These are phyloP conservation scores for Pachyuromys duprasi DNA, from an alignment of 2,797 vertebrate species.

Conservation along the genomic window DNA sequence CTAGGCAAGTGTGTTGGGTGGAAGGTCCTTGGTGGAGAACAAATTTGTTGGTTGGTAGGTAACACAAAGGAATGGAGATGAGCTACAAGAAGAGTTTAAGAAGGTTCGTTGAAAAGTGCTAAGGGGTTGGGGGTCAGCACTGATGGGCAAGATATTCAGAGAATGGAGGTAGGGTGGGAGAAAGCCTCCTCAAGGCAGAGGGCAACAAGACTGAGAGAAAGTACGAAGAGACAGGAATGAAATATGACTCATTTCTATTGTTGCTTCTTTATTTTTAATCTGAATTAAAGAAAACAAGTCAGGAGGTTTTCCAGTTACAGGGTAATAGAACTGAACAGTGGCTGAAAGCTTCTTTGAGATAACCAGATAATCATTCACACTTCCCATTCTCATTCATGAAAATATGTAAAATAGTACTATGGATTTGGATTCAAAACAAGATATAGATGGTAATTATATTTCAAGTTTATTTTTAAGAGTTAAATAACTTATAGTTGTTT, in stretches of 20 bases:
- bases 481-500: background rate
- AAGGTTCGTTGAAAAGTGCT: background rate
- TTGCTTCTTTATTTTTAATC: background rate
- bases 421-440: slow-evolving; percentile 38
- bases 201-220: background rate
- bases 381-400: background rate
- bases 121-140: background rate
- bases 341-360: background rate
- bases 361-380: background rate
- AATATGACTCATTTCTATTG: background rate
- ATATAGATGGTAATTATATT: slow-evolving; percentile 3
- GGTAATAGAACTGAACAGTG: background rate
- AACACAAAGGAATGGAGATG: no score
- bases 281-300: background rate
- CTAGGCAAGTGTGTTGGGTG: background rate
- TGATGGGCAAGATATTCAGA: background rate
- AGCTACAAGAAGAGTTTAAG: background rate
- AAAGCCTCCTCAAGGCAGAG: background rate
- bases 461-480: slow-evolving; percentile 6
- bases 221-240: background rate
- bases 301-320: background rate
- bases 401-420: background rate
- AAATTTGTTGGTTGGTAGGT: background rate
- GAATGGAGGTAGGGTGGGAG: background rate
- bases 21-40: background rate